Evolutionary conservation across 2,797 vertebrate species (phyloP).

Genomic region (Rhinella marina): DNA sequence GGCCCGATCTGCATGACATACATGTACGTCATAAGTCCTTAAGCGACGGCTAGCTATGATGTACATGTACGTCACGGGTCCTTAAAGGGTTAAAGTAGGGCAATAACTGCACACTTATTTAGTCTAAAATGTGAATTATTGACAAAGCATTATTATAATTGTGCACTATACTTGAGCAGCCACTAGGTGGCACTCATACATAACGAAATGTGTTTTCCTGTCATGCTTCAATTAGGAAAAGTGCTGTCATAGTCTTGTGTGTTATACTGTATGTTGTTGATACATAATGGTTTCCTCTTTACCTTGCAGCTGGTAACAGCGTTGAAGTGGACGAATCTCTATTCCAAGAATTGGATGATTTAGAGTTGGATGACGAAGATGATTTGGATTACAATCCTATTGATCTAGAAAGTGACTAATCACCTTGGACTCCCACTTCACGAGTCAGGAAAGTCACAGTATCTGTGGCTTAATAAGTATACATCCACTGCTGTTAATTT

Average conservation of each 20-base stretch:
- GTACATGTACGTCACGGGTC: no score
- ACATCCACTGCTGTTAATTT: conserved; percentile 61
- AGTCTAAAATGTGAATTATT: no score
- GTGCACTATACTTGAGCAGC: not conserved
- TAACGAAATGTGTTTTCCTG: not conserved
- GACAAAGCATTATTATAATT: no score
- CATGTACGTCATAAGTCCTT: no score
- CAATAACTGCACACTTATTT: no score
- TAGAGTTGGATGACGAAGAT: conserved; percentile 92
- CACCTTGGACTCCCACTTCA: conserved; percentile 62
- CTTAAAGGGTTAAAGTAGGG: no score
- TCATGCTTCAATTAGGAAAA: not conserved
- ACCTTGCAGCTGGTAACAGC: conserved; percentile 86
- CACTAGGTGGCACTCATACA: not conserved
- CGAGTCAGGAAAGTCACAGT: conserved; percentile 67
- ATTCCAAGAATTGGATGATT: conserved; percentile 96
- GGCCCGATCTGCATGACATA: no score
- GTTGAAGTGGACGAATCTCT: conserved; percentile 98
- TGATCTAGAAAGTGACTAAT: conserved; percentile 87
- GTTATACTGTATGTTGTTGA: not conserved
- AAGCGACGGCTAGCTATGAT: no score
- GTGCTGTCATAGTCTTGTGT: not conserved
- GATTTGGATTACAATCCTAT: conserved; percentile 91
- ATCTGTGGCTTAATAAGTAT: conserved; percentile 73
- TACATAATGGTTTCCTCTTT: not conserved